Conservation (phyloP, 2,797 vertebrate species). For the Prionace glauca region DNA sequence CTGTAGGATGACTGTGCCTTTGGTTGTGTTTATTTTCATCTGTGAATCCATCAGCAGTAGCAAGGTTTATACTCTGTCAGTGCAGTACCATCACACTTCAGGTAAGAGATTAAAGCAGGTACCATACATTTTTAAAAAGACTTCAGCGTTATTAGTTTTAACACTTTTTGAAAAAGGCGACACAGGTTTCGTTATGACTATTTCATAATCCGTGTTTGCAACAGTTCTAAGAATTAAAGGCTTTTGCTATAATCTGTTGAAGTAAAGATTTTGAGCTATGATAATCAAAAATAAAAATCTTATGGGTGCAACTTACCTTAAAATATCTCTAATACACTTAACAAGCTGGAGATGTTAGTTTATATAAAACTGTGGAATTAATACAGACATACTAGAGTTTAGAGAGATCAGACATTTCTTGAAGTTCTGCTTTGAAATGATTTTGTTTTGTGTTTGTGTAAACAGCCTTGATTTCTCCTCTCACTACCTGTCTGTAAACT, state of each 20-base stretch:
- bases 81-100: neutral
- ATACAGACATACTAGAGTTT: neutral
- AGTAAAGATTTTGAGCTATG: neutral
- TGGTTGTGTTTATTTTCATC: neutral
- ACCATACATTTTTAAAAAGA: neutral
- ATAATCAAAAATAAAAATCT: neutral
- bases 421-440: neutral
- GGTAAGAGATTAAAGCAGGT: conserved; percentile 13
- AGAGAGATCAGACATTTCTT: neutral
- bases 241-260: neutral
- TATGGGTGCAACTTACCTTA: neutral
- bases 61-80: neutral
- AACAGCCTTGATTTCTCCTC: no score
- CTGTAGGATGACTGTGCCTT: neutral
- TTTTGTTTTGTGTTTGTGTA: neutral
- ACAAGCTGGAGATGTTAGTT: neutral
- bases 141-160: neutral
- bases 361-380: neutral
- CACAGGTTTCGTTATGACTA: neutral
- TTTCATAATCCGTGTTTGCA: neutral
- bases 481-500: no score
- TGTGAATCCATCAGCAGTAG: neutral
- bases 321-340: neutral
- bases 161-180: neutral
- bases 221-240: neutral